Evolutionary conservation across 2,113 vertebrate species (phyloP), one percentile per base, ranked within the genome.

Genomic region (Osmerus mordax): DNA sequence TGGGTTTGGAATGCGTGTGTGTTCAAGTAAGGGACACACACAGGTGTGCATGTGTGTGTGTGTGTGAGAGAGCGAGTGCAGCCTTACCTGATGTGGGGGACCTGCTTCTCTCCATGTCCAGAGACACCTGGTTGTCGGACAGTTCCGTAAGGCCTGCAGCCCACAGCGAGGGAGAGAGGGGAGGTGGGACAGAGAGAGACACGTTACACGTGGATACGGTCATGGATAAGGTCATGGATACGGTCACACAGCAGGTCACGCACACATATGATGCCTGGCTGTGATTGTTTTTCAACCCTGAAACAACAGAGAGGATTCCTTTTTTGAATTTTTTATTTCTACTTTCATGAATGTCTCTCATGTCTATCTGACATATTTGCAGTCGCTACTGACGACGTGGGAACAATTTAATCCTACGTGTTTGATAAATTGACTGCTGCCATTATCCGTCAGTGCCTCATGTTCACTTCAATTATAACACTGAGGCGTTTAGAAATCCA

Each of bases 51-150:
- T 16, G 14, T 15, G 29, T 59, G 67, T 53, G 47, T 18, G 14
- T 14, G 29, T 59, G 67, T 53, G 47, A 16, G 3, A 5, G 67
- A 25, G 21, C 28, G 54, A 28, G 52, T n/a, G 61, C 4, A 13
- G 19, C 54, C 25, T 91, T 97, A 98, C 97, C 97, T 97, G 97
- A 97, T 78, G 96, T 97, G 80, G 97, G 97, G 47, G 96, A 98
- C 87, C 95, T 98, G 95, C 96, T 97, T 81, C 94, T 94, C 79
- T 99, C 97, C 84, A 97, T 91, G 89, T 99, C 97, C 81, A 94
- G 84, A 77, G 96, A 94, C 81, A 94, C 92, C 86, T 96, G 96
- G 92, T 94, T 96, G 87, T 99, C 97, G 78, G 93, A 95, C 85
- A 98, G 93, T 89, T 99, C 97, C 71, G 94, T 97, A 91, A 98